These are phyloP conservation scores for Xanthostigma xanthostigma DNA, from an alignment of 2,888 invertebrate genomes.

Conservation along the genomic window DNA sequence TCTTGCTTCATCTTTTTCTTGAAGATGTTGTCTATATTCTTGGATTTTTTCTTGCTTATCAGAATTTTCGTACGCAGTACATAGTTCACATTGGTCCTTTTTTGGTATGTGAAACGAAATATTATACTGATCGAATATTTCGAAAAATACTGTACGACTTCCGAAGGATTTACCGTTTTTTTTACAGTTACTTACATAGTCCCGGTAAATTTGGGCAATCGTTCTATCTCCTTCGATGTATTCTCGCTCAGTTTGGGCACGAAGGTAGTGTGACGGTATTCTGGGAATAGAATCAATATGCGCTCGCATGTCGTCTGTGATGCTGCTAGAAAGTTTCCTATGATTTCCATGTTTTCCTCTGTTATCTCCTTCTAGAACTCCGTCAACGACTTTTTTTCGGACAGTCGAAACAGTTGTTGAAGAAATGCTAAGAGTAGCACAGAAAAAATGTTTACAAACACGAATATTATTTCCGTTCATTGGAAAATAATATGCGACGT, in stretches of 20 bases:
- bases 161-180: slow-evolving; percentile 9
- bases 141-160: slow-evolving; percentile 11
- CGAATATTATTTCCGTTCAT: too few species aligned
- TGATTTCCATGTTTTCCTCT: slow-evolving; percentile 18
- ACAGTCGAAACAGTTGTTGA: too few species aligned
- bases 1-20: too few species aligned
- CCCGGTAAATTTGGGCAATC: slow-evolving; percentile 14
- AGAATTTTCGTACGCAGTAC: slow-evolving; percentile 11
- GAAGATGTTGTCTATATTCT: too few species aligned
- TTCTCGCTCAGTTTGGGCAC: slow-evolving; percentile 12
- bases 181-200: slow-evolving; percentile 14
- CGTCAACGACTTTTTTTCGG: too few species aligned
- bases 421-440: too few species aligned
- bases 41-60: too few species aligned
- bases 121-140: slow-evolving; percentile 12
- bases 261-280: slow-evolving; percentile 17
- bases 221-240: slow-evolving; percentile 18
- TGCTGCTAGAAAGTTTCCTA: slow-evolving; percentile 10
- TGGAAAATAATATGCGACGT: too few species aligned
- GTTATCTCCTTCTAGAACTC: slow-evolving; percentile 13
- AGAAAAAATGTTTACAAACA: too few species aligned
- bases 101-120: slow-evolving; percentile 13
- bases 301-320: slow-evolving; percentile 13
- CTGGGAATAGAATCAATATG: slow-evolving; percentile 17
- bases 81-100: slow-evolving; percentile 14